Evolutionary conservation across 2,888 invertebrate genomes (phyloP), one percentile per base, ranked within the genome.

Genomic region (Synanthedon myopaeformis): DNA sequence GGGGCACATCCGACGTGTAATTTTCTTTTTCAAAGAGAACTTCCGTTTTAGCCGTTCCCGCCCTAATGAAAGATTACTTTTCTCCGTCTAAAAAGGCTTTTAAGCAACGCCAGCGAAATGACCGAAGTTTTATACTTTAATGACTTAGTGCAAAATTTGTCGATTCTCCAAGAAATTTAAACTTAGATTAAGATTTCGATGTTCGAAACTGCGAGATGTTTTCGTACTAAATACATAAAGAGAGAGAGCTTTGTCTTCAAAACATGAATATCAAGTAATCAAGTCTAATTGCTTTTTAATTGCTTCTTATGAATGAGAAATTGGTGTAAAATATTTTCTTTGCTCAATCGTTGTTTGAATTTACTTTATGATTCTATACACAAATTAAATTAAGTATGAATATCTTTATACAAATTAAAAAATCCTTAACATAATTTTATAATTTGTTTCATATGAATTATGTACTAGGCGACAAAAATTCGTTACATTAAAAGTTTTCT

Each of bases 121-220:
- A 85, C 86, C 83, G 80, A 87, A 87, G 82, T 87, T 87, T 86
- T 80, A 84, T 84, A 86, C 87, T 87, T 87, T 87, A 86, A 87
- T 87, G 87, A 87, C 87, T 87, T 87, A 87, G 85, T 87, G 82
- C 82, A 79, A 86, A 87, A 84, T 85, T 85, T 76, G 85, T 82
- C 80, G 87, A 87, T 86, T 83, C 79, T 71, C 82, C 73, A 79
- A 84, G 82, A 86, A 85, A 83, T 83, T 86, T 87, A 86, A 87
- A 87, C 87, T 86, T 85, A 85, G 85, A 85, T 86, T 87, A 86
- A 85, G 84, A 86, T 84, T 85, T 79, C 75, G 79, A 83, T 77
- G 83, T 84, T 82, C 77, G 74, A 79, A 82, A 81, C 76, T 76
- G 76, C 69, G 75, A 76, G 77, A 85, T 80, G 78, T 80, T 85